Base-by-base conservation (phyloP, 2,113 vertebrate species). In the Leptobrachium leishanense region DNA sequence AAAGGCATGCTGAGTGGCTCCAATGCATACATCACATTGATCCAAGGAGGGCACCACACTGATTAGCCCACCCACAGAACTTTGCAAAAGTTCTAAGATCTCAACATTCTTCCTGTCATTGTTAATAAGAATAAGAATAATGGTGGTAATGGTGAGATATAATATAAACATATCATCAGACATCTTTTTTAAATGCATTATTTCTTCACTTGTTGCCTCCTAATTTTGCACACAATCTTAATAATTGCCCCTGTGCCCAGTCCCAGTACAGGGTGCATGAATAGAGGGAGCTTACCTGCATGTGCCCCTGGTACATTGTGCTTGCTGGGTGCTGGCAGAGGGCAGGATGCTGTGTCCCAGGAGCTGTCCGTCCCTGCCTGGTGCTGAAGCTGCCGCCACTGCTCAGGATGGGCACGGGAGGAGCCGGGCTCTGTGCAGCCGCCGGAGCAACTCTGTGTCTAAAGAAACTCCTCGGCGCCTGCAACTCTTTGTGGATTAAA, bases 301-400 rank as follows among this genome's bases (percentile, higher is more conserved):
- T 93, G 89, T 94, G 93, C 86, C 93, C 93, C 91, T 93, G 93
- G 91, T 94, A 94, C 93, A 94, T 94, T 57, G 85, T 93, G 93
- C 88, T 84, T 69, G 46, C 46, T 44, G 0, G 50, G 74, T 70
- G 7, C 13, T 42, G 50, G 39, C 40, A 40, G 31, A 10, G 44
- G 31, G 41, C 40, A 70, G 6, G 5, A 66, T 57, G 0, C 57
- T 50, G 40, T 39, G 79, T 75, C 6, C 43, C 4, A 44, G 89
- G 88, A 89, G 71, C 90, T 83, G 88, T 86, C 78, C 89, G 13
- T 77, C 59, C 64, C 81, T 66, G 6, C 79, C 40, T 69, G 89
- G 88, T 85, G 88, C 90, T 85, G 88, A 85, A 81, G 69, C 42
- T 72, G 77, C 41, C 12, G 46, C 13, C 75, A 57, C 68, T 65